Evolutionary conservation across 23 tunicate species (phyloP), one percentile per base, ranked within the genome.

Genomic region (Oikopleura vanhoeffeni): DNA sequence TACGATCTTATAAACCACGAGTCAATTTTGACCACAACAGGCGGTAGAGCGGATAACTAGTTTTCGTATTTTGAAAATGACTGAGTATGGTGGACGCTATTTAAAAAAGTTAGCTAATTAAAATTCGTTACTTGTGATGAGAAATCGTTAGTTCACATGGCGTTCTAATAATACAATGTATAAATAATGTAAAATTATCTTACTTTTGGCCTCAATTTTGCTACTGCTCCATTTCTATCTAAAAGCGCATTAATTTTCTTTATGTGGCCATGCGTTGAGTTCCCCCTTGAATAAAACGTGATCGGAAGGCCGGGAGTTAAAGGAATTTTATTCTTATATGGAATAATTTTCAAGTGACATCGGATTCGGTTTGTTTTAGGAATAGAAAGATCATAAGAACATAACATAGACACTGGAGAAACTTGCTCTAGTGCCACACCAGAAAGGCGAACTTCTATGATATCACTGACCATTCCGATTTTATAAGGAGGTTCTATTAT

Each of bases 291-390:
- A 38, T 13, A 71, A 30, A 71, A 71, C 4, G 79, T 71, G 4
- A 71, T 32, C 34, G 79, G 79, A 71, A 71, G 79, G 79, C 79
- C 79, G 27, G 79, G 79, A 28, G 79, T 71, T 33, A 71, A 18
- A 2, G 79, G 79, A 24, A 71, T 71, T 71, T 18, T 30, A 32
- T 32, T 71, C 79, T 71, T 71, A 2, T 2, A 18, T 71, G 27
- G 3, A 30, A 71, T 71, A 13, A 71, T 71, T 32, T 71, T 71
- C 4, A 30, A 33, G 3, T 71, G 79, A 18, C 27, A 18, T 2
- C 27, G 34, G 32, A 71, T 38, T 32, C 34, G 27, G 3, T 33
- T 2, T 38, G 79, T 13, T 71, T 71, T 71, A 2, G 79, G 79
- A 71, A 71, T 71, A 2, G 79, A 28, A 2, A 71, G 32, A 30